Evolutionary conservation across 2,113 vertebrate genomes (phyloP).

Genomic region (Microtus oregoni): DNA sequence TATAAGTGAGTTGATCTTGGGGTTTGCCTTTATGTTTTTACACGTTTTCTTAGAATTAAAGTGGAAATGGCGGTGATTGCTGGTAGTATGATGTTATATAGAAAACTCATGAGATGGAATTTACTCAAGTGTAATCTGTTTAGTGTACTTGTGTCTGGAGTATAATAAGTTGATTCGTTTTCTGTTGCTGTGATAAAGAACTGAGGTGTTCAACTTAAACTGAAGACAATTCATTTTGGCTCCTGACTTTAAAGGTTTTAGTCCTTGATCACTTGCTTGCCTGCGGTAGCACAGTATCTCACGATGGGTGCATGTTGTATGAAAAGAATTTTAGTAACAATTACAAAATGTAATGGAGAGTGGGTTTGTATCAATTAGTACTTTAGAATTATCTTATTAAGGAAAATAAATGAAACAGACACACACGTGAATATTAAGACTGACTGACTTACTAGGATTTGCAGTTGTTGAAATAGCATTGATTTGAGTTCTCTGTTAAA

Average conservation of each 20-base stretch:
- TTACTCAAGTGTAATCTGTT: slow-evolving; percentile 40
- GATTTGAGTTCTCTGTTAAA: not conserved
- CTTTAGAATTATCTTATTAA: not conserved
- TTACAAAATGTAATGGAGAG: not conserved
- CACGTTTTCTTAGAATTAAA: slow-evolving; percentile 8
- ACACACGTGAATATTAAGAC: not conserved
- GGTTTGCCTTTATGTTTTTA: slow-evolving; percentile 46
- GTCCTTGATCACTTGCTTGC: not conserved
- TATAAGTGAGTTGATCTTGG: slow-evolving; percentile 51
- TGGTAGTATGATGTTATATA: not conserved
- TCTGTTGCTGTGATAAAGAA: not conserved
- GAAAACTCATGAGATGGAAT: slow-evolving; percentile 59
- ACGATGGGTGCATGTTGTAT: not conserved
- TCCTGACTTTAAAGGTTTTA: not conserved
- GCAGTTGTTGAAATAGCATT: not conserved
- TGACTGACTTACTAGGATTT: not conserved
- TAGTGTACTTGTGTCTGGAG: slow-evolving; percentile 21
- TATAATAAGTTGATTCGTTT: slow-evolving; percentile 2
- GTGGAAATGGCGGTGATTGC: slow-evolving; percentile 28
- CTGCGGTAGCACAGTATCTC: not conserved
- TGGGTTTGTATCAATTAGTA: not conserved
- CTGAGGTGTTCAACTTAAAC: not conserved
- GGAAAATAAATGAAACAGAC: not conserved
- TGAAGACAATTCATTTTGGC: not conserved
- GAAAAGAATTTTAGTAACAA: not conserved